Base-by-base conservation (phyloP, 1,140 invertebrate genomes). In the Conus ventricosus region DNA sequence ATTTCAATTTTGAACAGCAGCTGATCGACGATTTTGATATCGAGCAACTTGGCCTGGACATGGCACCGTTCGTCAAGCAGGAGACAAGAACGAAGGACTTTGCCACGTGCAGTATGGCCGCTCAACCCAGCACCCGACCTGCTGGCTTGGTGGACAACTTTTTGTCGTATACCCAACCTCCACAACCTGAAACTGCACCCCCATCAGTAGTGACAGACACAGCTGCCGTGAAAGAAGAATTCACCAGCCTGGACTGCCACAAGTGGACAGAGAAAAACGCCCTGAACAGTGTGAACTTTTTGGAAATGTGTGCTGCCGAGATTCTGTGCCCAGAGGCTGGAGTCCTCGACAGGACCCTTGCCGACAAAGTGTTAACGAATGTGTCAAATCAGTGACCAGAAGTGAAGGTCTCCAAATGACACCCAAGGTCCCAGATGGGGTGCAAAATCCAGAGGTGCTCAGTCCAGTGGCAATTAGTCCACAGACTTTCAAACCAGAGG, bases 51-150 rank as follows among this genome's bases (percentile, higher is more conserved):
- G 67, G 20, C 20, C 20, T 71, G 11, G 67, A 71, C 23, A n/a
- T n/a, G 15, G 20, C 67, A 23, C 11, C 67, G 6, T 71, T 71
- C 13, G 67, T 71, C 13, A 71, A 71, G 67, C 67, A 71, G 10
- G 67, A 71, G 23, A n/a, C 13, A 13, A 23, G 20, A 71, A 6
- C 67, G 13, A 71, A 23, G 67, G 67, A 71, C 67, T 71, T 71
- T 71, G 67, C 67, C 67, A 71, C 67, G 67, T 71, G 67, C 67
- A 71, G 67, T 71, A 71, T 71, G 67, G 67, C 67, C 17, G 67
- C 67, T n/a, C 67, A 71, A 8, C 67, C 13, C 67, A 60, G 57
- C 57, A 60, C 57, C 57, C 57, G 15, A 15, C 57, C 57, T 60
- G 57, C 15, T 60, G 57, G 57, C 15, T 60, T 15, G 15, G 57